Evolutionary conservation across 2,888 invertebrate species (phyloP).

Genomic region (Rotaria sp.): DNA sequence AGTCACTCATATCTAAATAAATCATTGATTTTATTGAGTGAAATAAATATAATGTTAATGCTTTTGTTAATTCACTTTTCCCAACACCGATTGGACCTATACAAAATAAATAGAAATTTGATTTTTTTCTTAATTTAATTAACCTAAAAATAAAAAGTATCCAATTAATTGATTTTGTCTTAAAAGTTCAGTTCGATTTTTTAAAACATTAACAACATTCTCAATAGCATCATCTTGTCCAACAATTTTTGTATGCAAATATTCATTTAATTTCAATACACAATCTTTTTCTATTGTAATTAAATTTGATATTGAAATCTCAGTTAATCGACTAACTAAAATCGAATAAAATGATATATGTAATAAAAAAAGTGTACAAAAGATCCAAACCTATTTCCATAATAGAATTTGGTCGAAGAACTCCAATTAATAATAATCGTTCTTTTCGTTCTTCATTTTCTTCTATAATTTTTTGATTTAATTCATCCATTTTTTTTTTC

Average conservation of each 20-base stretch:
- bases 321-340: background rate
- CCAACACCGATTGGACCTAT: constrained; percentile 44
- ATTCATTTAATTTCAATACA: background rate
- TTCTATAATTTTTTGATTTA: too few species aligned
- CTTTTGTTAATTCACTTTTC: constrained; percentile 45
- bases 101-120: background rate
- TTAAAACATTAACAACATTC: background rate
- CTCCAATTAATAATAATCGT: too few species aligned
- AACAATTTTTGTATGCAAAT: background rate
- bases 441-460: too few species aligned
- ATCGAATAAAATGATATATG: background rate
- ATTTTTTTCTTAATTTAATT: background rate
- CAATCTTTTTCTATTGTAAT: background rate
- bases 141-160: constrained; percentile 43
- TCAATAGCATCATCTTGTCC: constrained; percentile 19
- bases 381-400: too few species aligned
- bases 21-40: constrained; percentile 41
- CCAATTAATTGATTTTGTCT: constrained; percentile 41
- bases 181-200: constrained; percentile 31
- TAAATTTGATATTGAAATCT: background rate
- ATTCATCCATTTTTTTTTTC: too few species aligned
- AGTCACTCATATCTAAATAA: constrained; percentile 46
- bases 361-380: too few species aligned
- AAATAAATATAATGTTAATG: constrained; percentile 42
- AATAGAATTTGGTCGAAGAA: too few species aligned